Percentiles rank a stretch among this genome's conserved stretches.
Conservation (phyloP, 2,797 vertebrate genomes). For the Coreius guichenoti region DNA sequence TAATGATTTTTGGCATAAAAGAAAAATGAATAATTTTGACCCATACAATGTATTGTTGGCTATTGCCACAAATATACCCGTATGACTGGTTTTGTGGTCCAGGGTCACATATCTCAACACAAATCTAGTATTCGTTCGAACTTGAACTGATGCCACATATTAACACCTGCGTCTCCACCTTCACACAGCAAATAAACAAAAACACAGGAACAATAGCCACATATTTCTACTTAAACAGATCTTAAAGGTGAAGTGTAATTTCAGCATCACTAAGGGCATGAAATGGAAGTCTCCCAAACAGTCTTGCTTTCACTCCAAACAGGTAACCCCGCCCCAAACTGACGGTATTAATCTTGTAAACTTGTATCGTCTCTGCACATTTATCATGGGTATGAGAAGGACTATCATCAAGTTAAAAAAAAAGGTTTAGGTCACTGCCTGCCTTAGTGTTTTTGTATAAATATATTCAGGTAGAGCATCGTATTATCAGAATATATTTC, state of each 20-base stretch:
- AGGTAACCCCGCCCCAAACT: neutral
- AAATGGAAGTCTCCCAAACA: neutral
- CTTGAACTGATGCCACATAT: constrained; percentile 4
- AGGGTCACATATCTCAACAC: neutral
- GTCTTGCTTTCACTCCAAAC: neutral
- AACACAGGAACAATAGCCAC: constrained; percentile 39
- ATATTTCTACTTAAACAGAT: constrained; percentile 57
- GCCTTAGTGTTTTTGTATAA: constrained; percentile 31
- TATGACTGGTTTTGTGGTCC: too few species aligned
- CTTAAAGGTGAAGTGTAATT: constrained; percentile 38
- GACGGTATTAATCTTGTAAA: neutral
- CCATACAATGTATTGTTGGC: too few species aligned
- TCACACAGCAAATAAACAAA: constrained; percentile 47
- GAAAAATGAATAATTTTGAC: too few species aligned
- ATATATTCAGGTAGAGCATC: constrained; percentile 38
- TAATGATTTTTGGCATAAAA: too few species aligned
- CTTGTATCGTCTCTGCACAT: neutral
- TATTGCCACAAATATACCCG: too few species aligned
- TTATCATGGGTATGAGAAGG: neutral
- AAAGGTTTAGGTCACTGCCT: constrained; percentile 47
- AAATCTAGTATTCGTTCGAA: neutral
- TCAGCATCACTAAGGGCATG: neutral
- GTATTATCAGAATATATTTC: neutral
- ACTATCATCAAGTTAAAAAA: too few species aligned
- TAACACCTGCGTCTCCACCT: neutral